phyloP scores from a whole-genome alignment of 2,888 invertebrate species.

The Fragum sueziense region DNA sequence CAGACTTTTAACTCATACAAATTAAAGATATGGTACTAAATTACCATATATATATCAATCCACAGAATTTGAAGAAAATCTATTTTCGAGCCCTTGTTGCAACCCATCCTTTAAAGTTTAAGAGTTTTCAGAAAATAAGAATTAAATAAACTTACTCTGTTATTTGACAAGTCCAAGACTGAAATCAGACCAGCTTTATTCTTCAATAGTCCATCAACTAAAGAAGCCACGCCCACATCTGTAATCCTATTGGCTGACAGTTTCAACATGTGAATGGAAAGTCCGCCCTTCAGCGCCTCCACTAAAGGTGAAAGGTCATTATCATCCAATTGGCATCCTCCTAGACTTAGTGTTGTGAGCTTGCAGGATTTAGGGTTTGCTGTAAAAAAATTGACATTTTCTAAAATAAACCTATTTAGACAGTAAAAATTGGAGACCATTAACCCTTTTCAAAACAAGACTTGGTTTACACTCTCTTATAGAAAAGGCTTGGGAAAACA shows the following conservation, averaged over 20 bases:
- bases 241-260: constrained; percentile 75
- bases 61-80: too few species aligned
- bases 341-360: constrained; percentile 71
- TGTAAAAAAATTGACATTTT: constrained; percentile 13
- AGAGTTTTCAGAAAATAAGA: too few species aligned
- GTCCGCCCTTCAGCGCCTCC: constrained; percentile 65
- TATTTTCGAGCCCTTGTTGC: too few species aligned
- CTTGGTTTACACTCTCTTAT: too few species aligned
- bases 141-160: constrained; percentile 61
- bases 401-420: too few species aligned
- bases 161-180: constrained; percentile 73
- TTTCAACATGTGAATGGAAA: constrained; percentile 74
- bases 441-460: too few species aligned
- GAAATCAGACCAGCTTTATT: constrained; percentile 68
- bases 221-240: constrained; percentile 62
- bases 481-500: too few species aligned
- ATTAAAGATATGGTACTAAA: too few species aligned
- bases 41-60: too few species aligned
- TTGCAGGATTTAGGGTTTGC: constrained; percentile 56
- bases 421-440: too few species aligned
- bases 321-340: constrained; percentile 73
- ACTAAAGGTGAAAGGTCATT: constrained; percentile 68
- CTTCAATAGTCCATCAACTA: constrained; percentile 66
- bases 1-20: too few species aligned
- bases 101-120: too few species aligned